Evolutionary conservation across 2,797 vertebrate genomes (phyloP).

Genomic region (Silurus lanzhouensis): DNA sequence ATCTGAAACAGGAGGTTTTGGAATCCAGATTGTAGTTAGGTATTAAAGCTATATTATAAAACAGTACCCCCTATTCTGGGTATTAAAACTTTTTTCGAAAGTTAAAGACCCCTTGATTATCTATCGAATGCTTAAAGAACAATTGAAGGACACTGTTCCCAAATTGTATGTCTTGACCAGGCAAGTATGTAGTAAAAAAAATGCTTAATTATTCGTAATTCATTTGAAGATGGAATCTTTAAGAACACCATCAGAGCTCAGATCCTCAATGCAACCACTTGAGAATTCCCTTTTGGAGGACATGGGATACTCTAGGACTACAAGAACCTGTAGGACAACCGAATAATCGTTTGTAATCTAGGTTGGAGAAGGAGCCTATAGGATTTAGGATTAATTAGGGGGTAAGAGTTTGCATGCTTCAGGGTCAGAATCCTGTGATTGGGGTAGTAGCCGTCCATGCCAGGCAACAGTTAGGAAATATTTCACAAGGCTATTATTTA

Average conservation of each 20-base stretch:
- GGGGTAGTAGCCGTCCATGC: neutral
- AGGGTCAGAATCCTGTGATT: neutral
- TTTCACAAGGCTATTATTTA: conserved; percentile 25
- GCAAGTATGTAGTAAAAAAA: neutral
- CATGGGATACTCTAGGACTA: neutral
- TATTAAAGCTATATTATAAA: too few relatives aligned
- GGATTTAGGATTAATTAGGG: neutral
- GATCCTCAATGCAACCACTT: neutral
- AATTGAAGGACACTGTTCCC: neutral
- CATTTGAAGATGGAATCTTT: neutral
- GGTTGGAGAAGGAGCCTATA: neutral
- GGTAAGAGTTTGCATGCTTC: neutral
- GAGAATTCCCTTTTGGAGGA: neutral
- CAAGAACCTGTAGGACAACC: neutral
- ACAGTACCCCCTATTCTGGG: too few relatives aligned
- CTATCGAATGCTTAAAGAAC: neutral
- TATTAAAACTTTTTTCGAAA: neutral
- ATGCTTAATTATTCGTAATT: neutral
- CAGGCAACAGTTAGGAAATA: neutral
- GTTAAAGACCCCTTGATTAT: neutral
- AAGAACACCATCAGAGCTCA: neutral
- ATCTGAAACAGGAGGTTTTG: too few relatives aligned
- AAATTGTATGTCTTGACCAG: neutral
- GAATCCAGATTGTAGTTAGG: too few relatives aligned
- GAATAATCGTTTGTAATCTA: neutral